Evolutionary conservation across 1,140 invertebrate species (phyloP), one percentile per base, ranked within the genome.

Genomic region (Aradophagus sp.): DNA sequence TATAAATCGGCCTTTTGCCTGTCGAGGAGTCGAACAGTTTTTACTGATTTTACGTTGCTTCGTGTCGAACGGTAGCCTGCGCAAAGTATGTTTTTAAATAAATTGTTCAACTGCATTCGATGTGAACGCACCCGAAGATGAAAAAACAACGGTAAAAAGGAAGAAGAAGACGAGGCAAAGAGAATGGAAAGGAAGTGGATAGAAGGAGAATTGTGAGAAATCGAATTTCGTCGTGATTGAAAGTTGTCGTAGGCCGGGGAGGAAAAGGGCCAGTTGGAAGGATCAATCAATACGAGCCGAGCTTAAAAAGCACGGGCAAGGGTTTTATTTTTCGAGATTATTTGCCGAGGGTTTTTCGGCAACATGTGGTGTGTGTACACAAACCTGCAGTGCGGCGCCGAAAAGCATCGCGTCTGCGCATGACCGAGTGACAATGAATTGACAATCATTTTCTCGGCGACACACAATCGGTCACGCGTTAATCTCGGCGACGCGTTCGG

Each of bases 1-100:
- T 83, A 73, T 78, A 83, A 82, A 81, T 76, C 81, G 76, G 80
- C 78, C 80, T 81, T 82, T 74, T 83, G 79, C 50, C 75, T 67
- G 77, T 56, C 73, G 73, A 73, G 62, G 62, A 72, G 44, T 53
- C 35, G 62, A 56, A 59, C 53, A 67, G 59, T 55, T 50, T 52
- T 65, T 52, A 39, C 36, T 56, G 34, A 65, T 47, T 61, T 48
- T 56, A 39, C 36, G 20, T 2, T 11, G 44, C 16, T 17, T 39
- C 45, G 42, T 20, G 8, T 34, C 17, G 11, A 17, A 23, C 8
- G 26, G 52, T 34, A 7, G 29, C 19, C 11, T 15, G 19, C 2
- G 31, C 29, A 20, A 47, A 41, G 50, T 41, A 26, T 1, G 44
- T 61, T 41, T 42, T 50, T 23, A 36, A 38, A 38, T 58, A 58